Evolutionary conservation across 2,797 vertebrate genomes (phyloP), one percentile per base, ranked within the genome.

Genomic region (Halcyon smyrnensis): DNA sequence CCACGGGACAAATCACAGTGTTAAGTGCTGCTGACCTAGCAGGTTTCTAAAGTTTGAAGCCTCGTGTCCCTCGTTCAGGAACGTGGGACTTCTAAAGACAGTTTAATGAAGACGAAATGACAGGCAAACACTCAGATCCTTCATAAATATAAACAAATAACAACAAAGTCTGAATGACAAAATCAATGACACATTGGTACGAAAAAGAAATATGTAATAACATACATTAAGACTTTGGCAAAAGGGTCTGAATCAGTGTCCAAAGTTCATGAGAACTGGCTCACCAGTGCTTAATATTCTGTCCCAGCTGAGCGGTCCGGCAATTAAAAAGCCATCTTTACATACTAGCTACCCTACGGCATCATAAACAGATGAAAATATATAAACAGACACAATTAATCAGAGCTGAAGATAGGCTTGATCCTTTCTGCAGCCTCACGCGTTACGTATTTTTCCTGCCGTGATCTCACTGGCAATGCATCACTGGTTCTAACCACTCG

Each of bases 401-500:
- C 92, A 91, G 90, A 85, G 88, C 62, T 59, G 87, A 94, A 80
- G 92, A 75, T 68, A 53, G 54, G 80, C 64, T 84, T 78, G 67
- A 88, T 90, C 87, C 87, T 86, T 92, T 93, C 70, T 80, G 63
- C 78, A 95, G 93, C 73, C 88, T 87, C 28, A 90, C 74, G 62
- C 41, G 90, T 96, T 91, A 60, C 77, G 64, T 94, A 92, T 84
- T 96, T 95, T 97, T 97, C 93, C 97, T 90, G 95, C 96, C 12
- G 94, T 53, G 96, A 96, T 92, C 96, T 96, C 97, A 94, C 97
- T 88, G 97, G 97, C 97, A 97, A 96, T 97, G 95, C 88, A 90
- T 71, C 87, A 94, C 96, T 89, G 92, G 93, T 97, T 95, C 95
- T 94, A 97, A 98, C 97, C 94, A 81, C 96, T 97, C 97, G 84